Evolutionary conservation across 2,888 invertebrate genomes (phyloP).

Genomic region (Globia sparganii): DNA sequence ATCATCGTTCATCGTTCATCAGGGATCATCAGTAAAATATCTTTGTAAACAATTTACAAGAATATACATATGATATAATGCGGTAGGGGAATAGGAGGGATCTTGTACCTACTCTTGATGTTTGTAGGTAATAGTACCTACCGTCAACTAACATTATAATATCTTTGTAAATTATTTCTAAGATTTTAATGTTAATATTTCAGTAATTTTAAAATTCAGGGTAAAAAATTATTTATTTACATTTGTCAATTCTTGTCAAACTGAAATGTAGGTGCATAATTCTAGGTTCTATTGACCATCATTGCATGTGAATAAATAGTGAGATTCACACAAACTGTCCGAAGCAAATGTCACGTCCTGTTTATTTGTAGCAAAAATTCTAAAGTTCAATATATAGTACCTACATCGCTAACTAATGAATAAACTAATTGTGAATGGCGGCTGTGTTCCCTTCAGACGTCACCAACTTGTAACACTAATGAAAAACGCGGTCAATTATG

Average conservation of each 20-base stretch:
- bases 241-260: background rate
- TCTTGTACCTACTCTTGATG: background rate
- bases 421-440: constrained; percentile 42
- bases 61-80: too few species aligned
- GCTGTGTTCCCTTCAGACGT: constrained; percentile 24
- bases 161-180: too few species aligned
- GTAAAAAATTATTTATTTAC: background rate
- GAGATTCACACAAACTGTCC: background rate
- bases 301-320: too few species aligned
- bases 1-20: background rate
- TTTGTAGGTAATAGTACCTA: background rate
- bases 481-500: constrained; percentile 34
- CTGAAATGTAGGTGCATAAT: background rate
- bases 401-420: constrained; percentile 33
- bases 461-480: constrained; percentile 45
- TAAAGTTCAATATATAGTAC: background rate
- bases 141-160: background rate
- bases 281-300: background rate
- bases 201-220: background rate
- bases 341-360: background rate
- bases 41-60: background rate
- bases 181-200: background rate
- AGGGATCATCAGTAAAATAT: background rate
- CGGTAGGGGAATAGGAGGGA: too few species aligned
- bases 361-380: background rate